phyloP scores from a whole-genome alignment of 2,888 invertebrate genomes.

The Drosophila nr. medialis region DNA sequence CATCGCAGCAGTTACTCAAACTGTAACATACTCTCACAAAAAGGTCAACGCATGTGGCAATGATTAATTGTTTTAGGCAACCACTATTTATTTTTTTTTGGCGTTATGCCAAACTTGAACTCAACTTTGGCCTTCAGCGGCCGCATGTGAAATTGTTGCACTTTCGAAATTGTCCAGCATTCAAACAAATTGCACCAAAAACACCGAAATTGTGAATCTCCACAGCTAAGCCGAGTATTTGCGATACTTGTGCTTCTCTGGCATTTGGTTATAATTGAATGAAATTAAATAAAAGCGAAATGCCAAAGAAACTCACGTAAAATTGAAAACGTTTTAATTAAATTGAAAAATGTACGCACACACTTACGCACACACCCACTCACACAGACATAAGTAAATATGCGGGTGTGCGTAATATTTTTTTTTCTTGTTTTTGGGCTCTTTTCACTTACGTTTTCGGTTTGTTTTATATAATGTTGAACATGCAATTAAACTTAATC shows the following conservation, averaged over 20 bases:
- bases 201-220: background rate
- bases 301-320: constrained; percentile 31
- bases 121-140: constrained; percentile 55
- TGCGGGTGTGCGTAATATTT: constrained; percentile 6
- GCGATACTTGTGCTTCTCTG: constrained; percentile 18
- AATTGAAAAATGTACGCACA: constrained; percentile 51
- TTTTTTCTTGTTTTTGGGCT: constrained; percentile 1
- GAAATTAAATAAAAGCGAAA: constrained; percentile 31
- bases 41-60: constrained; percentile 58
- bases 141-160: constrained; percentile 40
- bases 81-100: constrained; percentile 8
- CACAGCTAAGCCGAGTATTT: constrained; percentile 42
- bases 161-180: constrained; percentile 35
- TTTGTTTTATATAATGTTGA: constrained; percentile 12
- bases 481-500: constrained; percentile 61
- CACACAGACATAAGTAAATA: background rate
- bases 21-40: constrained; percentile 16
- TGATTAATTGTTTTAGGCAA: constrained; percentile 63
- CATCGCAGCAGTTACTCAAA: constrained; percentile 34
- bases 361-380: constrained; percentile 4
- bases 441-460: constrained; percentile 12
- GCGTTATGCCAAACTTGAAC: constrained; percentile 33
- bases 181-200: constrained; percentile 9
- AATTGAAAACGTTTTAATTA: constrained; percentile 65
- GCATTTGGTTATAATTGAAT: constrained; percentile 41